Evolutionary conservation across 2,888 invertebrate genomes (phyloP).

Genomic region (Metellina segmentata): DNA sequence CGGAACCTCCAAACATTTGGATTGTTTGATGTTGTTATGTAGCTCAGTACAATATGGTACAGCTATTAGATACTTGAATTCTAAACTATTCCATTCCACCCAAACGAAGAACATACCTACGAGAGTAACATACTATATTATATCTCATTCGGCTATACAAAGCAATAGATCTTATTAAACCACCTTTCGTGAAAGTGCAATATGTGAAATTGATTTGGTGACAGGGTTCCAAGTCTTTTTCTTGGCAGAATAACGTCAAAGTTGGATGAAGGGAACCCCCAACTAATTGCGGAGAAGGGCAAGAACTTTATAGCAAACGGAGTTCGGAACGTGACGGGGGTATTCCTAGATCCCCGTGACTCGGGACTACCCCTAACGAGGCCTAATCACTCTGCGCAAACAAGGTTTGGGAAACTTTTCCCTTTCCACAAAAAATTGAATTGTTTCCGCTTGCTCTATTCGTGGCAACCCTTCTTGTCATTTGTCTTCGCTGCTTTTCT

Average conservation of each 20-base stretch:
- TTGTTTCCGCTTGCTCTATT: conserved; percentile 59
- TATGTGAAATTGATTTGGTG: neutral
- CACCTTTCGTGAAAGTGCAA: too few relatives aligned
- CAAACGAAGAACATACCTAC: too few relatives aligned
- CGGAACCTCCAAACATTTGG: too few relatives aligned
- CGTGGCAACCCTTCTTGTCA: conserved; percentile 60
- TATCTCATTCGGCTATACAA: too few relatives aligned
- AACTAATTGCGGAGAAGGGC: conserved; percentile 54
- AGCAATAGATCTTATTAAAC: too few relatives aligned
- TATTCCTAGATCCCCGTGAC: conserved; percentile 11
- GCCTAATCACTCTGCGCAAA: conserved; percentile 73
- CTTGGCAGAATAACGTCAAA: neutral
- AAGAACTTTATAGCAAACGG: conserved; percentile 60
- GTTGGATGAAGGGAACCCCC: conserved; percentile 15
- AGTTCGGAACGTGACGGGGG: conserved; percentile 58
- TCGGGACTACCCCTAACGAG: conserved; percentile 60
- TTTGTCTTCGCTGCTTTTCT: neutral
- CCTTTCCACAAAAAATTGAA: conserved; percentile 56
- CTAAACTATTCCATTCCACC: too few relatives aligned
- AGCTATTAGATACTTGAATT: too few relatives aligned
- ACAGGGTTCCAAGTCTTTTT: neutral
- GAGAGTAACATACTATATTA: too few relatives aligned
- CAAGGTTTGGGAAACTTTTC: conserved; percentile 71
- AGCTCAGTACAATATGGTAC: too few relatives aligned
- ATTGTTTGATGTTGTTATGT: too few relatives aligned